These are phyloP conservation scores for Clytia hemisphaerica DNA, from an alignment of 30 jellyfish, hydroid and myxozoan species.

Conservation along the genomic window DNA sequence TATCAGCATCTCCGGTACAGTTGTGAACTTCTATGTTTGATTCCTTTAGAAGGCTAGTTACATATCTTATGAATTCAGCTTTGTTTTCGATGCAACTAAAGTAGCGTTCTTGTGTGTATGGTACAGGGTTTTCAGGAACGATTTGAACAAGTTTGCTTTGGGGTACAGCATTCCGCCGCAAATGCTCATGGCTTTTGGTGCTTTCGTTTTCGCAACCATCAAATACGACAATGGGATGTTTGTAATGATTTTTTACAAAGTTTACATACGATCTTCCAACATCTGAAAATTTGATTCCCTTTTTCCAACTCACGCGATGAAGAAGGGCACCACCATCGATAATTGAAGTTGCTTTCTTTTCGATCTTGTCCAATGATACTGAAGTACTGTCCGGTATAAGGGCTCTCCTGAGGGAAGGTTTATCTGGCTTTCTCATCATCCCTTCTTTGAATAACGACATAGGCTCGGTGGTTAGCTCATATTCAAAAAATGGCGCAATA, in stretches of 20 bases:
- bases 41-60: not conserved
- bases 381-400: not conserved
- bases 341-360: too few relatives aligned
- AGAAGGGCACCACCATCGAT: slow-evolving; percentile 48
- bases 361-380: not conserved
- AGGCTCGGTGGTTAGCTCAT: slow-evolving; percentile 29
- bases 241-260: slow-evolving; percentile 9
- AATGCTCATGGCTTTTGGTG: slow-evolving; percentile 39
- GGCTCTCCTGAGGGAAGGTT: slow-evolving; percentile 6
- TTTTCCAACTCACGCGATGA: slow-evolving; percentile 35
- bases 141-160: slow-evolving; percentile 28
- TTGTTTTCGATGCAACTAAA: slow-evolving; percentile 14
- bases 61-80: not conserved
- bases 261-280: slow-evolving; percentile 9
- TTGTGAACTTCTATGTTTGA: not conserved
- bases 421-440: slow-evolving; percentile 20
- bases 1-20: slow-evolving; percentile 17
- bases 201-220: slow-evolving; percentile 36
- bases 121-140: slow-evolving; percentile 23
- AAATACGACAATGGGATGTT: slow-evolving; percentile 11
- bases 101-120: slow-evolving; percentile 37
- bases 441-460: slow-evolving; percentile 28
- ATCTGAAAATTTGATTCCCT: slow-evolving; percentile 18
- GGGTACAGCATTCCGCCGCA: slow-evolving; percentile 18
- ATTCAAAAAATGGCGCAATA: slow-evolving; percentile 14